Evolutionary conservation across 1,140 invertebrate genomes (phyloP).

Genomic region (Asobara japonica): DNA sequence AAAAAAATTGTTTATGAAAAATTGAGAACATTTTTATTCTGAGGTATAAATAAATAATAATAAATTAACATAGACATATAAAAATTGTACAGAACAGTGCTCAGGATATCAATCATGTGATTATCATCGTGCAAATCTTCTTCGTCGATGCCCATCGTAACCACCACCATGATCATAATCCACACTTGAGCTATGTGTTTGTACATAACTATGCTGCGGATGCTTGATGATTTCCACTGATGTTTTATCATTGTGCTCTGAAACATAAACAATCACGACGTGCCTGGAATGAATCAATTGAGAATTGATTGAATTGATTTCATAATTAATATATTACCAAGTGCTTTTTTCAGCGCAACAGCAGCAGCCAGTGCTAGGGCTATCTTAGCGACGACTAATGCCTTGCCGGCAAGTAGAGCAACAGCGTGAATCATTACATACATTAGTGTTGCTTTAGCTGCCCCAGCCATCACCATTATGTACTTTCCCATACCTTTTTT

Average conservation of each 20-base stretch:
- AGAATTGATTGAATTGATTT: neutral
- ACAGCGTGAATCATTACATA: conserved; percentile 80
- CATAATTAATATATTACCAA: conserved; percentile 53
- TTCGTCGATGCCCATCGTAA: conserved; percentile 66
- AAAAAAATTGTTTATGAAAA: neutral
- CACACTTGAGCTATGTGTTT: conserved; percentile 80
- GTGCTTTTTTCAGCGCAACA: conserved; percentile 80
- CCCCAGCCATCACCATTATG: conserved; percentile 71
- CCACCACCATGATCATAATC: conserved; percentile 74
- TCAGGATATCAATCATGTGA: conserved; percentile 47
- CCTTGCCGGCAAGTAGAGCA: conserved; percentile 77
- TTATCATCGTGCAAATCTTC: conserved; percentile 41
- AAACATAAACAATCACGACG: too few species aligned
- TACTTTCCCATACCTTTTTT: conserved; percentile 70
- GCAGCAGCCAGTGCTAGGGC: conserved; percentile 79
- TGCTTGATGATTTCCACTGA: conserved; percentile 87
- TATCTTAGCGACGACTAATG: conserved; percentile 78
- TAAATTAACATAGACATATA: conserved; percentile 40
- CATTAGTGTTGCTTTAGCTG: conserved; percentile 76
- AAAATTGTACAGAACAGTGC: conserved; percentile 25
- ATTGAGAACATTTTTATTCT: neutral
- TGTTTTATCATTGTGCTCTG: conserved; percentile 73
- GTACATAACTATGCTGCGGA: conserved; percentile 80
- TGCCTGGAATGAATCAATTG: neutral
- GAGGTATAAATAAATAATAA: conserved; percentile 19